Evolutionary conservation across 1,140 invertebrate species (phyloP), one percentile per base, ranked within the genome.

Genomic region (Rhyacophila brunnea): DNA sequence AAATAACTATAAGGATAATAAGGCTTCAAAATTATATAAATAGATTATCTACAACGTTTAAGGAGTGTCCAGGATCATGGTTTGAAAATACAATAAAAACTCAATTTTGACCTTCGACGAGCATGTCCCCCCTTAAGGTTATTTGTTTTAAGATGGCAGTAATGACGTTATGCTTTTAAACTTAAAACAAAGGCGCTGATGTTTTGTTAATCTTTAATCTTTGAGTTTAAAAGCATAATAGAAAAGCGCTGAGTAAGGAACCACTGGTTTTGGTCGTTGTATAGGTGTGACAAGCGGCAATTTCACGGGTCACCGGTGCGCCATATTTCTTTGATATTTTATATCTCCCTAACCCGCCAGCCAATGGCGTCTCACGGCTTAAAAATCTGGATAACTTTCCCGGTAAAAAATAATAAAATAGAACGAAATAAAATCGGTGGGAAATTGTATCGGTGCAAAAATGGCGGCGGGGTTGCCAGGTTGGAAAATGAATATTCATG

Each of bases 401-500:
- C 6, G 11, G 32, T 14, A 40, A 45, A 45, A 17, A 45, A 45
- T 4, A 13, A 40, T 28, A 40, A 40, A 40, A 40, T 40, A 15
- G 11, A n/a, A n/a, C 38, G 38, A 13, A 28, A 28, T 28, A 28
- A 28, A 28, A 45, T 45, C 14, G 10, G 36, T 34, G 18, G 51
- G 15, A 56, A 57, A 18, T 56, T 60, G 53, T 49, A 47, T 48
- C 19, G 50, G 57, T 59, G 52, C 50, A 55, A 46, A 56, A 20
- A 59, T 20, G 14, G 47, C 43, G 58, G 17, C 48, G 48, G 43
- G 36, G 51, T 47, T 28, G 58, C 58, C 59, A 56, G 58, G 15
- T 13, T 43, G 19, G 32, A 43, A 60, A 64, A 64, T 64, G 62
- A 64, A 64, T 64, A 64, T 64, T 64, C 62, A 64, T 60, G 57